These are phyloP conservation scores for Caretta caretta DNA, from an alignment of 2,113 vertebrate genomes.

Conservation along the genomic window DNA sequence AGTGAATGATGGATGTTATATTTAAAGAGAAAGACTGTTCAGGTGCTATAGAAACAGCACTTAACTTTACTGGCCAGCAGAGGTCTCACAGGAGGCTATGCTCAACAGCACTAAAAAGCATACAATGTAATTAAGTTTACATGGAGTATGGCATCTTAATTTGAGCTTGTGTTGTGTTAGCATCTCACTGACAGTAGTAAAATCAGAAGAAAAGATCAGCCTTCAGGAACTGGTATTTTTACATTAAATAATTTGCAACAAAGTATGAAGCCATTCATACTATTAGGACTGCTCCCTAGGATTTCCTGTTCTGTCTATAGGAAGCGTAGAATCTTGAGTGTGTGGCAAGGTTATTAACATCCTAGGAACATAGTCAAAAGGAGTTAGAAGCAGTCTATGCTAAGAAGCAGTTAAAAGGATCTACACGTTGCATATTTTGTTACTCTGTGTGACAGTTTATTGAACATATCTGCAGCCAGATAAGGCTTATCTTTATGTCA, in stretches of 20 bases:
- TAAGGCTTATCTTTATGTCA: neutral
- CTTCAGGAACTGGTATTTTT: neutral
- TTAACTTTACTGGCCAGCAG: neutral
- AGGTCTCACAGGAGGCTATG: constrained; percentile 4
- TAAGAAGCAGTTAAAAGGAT: neutral
- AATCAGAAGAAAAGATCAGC: neutral
- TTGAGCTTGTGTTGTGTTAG: neutral
- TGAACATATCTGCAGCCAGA: neutral
- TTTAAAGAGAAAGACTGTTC: rapidly evolving
- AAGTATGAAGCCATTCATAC: neutral
- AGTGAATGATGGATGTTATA: neutral
- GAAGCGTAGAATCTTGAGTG: neutral
- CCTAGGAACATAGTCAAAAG: rapidly evolving
- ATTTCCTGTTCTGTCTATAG: neutral
- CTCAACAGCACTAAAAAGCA: neutral
- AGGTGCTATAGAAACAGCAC: neutral
- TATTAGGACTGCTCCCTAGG: rapidly evolving
- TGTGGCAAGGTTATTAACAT: neutral
- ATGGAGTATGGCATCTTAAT: neutral
- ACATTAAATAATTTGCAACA: neutral
- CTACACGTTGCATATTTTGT: rapidly evolving
- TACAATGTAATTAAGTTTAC: neutral
- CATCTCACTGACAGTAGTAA: rapidly evolving
- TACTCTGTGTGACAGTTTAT: neutral
- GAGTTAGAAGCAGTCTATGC: neutral